Conservation (phyloP, 1,140 invertebrate species). For the Drosophila tropicalis region DNA sequence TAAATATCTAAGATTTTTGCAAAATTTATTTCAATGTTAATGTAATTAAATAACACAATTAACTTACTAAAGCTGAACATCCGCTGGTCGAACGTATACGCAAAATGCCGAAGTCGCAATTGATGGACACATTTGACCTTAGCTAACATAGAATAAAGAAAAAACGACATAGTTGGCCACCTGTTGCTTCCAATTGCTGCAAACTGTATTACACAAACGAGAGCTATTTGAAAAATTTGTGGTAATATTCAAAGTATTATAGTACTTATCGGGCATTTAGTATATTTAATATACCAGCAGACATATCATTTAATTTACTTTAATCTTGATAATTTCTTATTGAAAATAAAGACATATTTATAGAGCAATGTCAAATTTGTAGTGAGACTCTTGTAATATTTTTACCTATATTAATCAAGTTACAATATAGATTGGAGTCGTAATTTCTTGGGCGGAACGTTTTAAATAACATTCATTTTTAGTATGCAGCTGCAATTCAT, state of each 20-base stretch:
- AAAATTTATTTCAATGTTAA: constrained; percentile 47
- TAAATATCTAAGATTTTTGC: constrained; percentile 30
- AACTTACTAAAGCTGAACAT: constrained; percentile 42
- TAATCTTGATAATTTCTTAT: no score
- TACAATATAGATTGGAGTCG: background rate
- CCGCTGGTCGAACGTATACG: constrained; percentile 48
- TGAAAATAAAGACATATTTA: no score
- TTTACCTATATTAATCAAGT: background rate
- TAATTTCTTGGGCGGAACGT: constrained; percentile 2
- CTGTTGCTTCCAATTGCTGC: constrained; percentile 14
- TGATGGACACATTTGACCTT: constrained; percentile 73
- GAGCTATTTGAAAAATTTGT: background rate
- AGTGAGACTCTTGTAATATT: background rate
- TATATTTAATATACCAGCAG: background rate
- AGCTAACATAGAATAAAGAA: constrained; percentile 26
- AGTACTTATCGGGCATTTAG: background rate
- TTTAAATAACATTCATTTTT: background rate
- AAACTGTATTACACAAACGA: constrained; percentile 1
- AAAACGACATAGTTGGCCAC: constrained; percentile 5
- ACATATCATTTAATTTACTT: no score
- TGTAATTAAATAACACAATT: constrained; percentile 40
- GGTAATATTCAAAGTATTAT: background rate
- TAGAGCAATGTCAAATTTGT: no score
- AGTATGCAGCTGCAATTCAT: constrained; percentile 48
- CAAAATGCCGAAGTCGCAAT: constrained; percentile 53